Percentiles rank a stretch among this genome's conserved stretches.
Evolutionary conservation across 2,888 invertebrate genomes (phyloP).

Genomic region (Lissocephala sabroskyi): DNA sequence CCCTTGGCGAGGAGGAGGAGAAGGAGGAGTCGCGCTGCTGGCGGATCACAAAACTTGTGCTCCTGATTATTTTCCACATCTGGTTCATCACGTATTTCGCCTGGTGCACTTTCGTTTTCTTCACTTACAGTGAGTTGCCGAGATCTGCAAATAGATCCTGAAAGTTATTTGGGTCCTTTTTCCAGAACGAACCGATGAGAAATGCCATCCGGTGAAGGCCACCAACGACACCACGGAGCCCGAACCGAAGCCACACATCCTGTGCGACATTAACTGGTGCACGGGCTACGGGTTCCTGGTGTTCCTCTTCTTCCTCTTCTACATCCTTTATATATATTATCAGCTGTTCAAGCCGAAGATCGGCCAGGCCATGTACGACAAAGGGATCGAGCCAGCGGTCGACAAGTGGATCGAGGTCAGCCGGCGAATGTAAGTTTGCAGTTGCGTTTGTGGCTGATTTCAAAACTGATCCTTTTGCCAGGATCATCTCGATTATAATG

Average conservation of each 20-base stretch:
- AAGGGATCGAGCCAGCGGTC: constrained; percentile 24
- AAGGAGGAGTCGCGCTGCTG: no score
- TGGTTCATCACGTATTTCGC: no score
- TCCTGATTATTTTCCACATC: no score
- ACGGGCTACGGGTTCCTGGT: constrained; percentile 81
- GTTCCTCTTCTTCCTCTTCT: constrained; percentile 75
- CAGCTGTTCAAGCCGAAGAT: constrained; percentile 73
- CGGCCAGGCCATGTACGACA: neutral
- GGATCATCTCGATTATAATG: constrained; percentile 17
- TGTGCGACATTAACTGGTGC: constrained; percentile 71
- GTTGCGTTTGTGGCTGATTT: neutral
- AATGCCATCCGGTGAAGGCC: no score
- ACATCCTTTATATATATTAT: constrained; percentile 77
- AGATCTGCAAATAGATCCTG: neutral
- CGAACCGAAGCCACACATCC: constrained; percentile 2
- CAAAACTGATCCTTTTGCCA: neutral
- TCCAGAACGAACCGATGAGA: no score
- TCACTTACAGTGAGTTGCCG: neutral
- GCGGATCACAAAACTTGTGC: no score
- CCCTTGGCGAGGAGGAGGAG: no score
- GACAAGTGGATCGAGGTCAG: constrained; percentile 27
- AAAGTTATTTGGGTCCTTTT: no score
- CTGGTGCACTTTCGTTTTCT: no score
- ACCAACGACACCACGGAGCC: neutral
- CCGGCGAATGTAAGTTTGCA: constrained; percentile 17